phyloP scores from a whole-genome alignment of 2,113 vertebrate genomes.

The Brienomyrus brachyistius region DNA sequence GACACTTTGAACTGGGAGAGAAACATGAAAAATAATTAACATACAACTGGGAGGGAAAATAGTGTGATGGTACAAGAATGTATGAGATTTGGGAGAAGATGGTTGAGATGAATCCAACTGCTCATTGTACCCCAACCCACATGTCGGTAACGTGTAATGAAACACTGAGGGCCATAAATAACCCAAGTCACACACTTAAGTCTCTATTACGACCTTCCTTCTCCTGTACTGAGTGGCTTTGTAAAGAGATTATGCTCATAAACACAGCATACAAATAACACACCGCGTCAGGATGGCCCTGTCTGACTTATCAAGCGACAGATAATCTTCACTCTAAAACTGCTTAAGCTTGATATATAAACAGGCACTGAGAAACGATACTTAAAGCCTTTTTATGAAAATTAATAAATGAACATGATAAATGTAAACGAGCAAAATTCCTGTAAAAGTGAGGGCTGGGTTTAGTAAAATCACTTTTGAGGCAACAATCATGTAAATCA shows the following conservation, averaged over 20 bases:
- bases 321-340: not conserved
- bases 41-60: not conserved
- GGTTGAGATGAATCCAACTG: constrained; percentile 11
- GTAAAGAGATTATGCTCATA: not conserved
- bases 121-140: not conserved
- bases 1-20: not conserved
- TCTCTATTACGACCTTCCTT: not conserved
- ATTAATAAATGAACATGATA: not conserved
- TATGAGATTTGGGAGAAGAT: not conserved
- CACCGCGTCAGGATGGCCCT: not conserved
- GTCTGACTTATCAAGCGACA: not conserved
- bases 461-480: constrained; percentile 3
- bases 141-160: not conserved
- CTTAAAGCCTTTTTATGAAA: not conserved
- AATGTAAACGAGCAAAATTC: not conserved
- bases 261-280: not conserved
- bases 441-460: not conserved
- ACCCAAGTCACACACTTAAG: not conserved
- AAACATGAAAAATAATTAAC: not conserved
- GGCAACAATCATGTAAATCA: constrained; percentile 5
- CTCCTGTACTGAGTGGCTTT: not conserved
- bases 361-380: not conserved
- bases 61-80: not conserved
- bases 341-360: not conserved
- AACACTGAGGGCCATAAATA: not conserved